Percentiles rank a stretch among this genome's conserved stretches.
Conservation (phyloP, 2,797 vertebrate species). For the Lagorchestes hirsutus region DNA sequence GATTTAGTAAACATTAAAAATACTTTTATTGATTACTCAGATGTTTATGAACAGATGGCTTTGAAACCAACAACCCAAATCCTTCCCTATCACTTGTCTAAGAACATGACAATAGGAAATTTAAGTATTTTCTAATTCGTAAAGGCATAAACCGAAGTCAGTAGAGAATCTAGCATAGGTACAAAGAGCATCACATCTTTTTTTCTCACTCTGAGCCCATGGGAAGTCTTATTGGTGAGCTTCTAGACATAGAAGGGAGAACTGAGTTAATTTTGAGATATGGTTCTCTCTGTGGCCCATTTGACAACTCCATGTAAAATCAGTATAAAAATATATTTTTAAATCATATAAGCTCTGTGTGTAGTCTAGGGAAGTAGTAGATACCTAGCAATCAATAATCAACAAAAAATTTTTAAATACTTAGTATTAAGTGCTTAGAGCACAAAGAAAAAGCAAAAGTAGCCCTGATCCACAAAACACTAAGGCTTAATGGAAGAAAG, state of each 20-base stretch:
- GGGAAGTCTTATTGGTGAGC: neutral
- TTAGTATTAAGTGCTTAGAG: too few species aligned
- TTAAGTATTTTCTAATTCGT: neutral
- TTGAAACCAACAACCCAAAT: neutral
- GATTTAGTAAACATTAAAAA: neutral
- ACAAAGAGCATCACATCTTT: neutral
- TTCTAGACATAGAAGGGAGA: neutral
- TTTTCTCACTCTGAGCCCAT: neutral
- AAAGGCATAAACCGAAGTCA: neutral
- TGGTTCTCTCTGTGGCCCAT: too few species aligned
- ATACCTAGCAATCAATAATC: too few species aligned
- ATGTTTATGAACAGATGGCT: neutral
- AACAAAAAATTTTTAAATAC: too few species aligned
- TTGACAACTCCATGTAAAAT: neutral
- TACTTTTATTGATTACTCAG: conserved; percentile 39
- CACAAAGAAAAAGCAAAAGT: too few species aligned
- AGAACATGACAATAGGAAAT: neutral
- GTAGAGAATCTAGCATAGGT: neutral
- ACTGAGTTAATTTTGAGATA: neutral
- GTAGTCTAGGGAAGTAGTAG: too few species aligned
- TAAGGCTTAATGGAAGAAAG: neutral
- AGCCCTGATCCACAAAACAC: too few species aligned
- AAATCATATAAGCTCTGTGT: neutral
- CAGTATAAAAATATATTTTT: conserved; percentile 7
- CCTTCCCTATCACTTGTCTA: neutral